These are phyloP conservation scores for Epicauta chinensis DNA, from an alignment of 1,140 invertebrate genomes.

Conservation along the genomic window DNA sequence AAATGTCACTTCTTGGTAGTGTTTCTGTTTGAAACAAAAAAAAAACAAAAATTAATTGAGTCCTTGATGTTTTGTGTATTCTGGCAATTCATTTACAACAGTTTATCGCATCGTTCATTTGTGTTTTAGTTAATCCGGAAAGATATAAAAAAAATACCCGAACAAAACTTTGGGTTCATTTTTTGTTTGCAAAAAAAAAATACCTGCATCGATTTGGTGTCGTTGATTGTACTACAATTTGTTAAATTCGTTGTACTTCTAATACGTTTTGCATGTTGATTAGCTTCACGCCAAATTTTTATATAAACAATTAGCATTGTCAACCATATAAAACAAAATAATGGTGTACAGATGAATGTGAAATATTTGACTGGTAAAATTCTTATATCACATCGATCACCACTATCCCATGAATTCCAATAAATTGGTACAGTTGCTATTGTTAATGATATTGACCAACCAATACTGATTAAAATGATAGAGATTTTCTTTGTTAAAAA, in stretches of 20 bases:
- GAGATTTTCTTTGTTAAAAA: constrained; percentile 59
- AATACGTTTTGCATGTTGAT: constrained; percentile 57
- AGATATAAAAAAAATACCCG: too few relatives aligned
- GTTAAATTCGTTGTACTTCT: constrained; percentile 42
- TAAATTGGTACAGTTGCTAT: constrained; percentile 60
- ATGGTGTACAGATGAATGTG: constrained; percentile 58
- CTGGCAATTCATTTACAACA: too few relatives aligned
- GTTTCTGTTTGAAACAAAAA: too few relatives aligned
- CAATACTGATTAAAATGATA: constrained; percentile 51
- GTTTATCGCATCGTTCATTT: too few relatives aligned
- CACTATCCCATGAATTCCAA: constrained; percentile 60
- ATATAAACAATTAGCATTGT: constrained; percentile 66
- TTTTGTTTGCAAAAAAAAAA: too few relatives aligned
- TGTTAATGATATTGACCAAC: constrained; percentile 56
- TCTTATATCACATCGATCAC: constrained; percentile 29
- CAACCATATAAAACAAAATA: constrained; percentile 62
- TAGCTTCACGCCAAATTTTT: constrained; percentile 66
- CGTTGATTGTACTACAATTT: constrained; percentile 33
- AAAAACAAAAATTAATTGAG: too few relatives aligned
- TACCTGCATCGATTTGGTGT: constrained; percentile 66
- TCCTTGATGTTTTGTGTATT: too few relatives aligned
- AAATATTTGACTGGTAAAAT: constrained; percentile 54
- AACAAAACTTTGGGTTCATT: too few relatives aligned
- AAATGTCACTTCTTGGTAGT: too few relatives aligned
- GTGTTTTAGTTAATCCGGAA: too few relatives aligned